Evolutionary conservation across 1,140 invertebrate genomes (phyloP).

Genomic region (Drosophila repletoides): DNA sequence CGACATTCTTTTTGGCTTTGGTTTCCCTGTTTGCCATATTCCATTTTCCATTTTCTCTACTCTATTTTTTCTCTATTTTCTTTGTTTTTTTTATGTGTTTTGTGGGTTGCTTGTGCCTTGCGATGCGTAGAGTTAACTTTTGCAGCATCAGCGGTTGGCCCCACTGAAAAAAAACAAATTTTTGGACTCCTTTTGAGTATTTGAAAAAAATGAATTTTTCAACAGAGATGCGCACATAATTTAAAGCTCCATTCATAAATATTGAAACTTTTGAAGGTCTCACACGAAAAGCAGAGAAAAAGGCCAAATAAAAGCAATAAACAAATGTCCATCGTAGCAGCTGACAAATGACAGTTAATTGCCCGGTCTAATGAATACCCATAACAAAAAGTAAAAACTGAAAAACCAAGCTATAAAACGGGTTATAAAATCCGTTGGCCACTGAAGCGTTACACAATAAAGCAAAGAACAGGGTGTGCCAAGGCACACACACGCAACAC

Average conservation of each 20-base stretch:
- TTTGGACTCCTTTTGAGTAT: neutral
- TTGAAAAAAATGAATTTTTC: constrained; percentile 21
- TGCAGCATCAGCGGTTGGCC: constrained; percentile 23
- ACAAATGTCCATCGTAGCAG: constrained; percentile 37
- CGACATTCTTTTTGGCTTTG: neutral
- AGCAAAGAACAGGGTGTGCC: constrained; percentile 56
- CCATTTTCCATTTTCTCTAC: neutral
- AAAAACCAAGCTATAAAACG: constrained; percentile 37
- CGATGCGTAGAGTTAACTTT: constrained; percentile 27
- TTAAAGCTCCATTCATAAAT: constrained; percentile 22
- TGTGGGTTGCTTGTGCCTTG: neutral
- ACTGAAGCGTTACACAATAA: constrained; percentile 30
- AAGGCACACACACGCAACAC: constrained; percentile 36
- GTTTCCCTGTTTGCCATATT: constrained; percentile 5
- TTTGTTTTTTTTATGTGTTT: neutral
- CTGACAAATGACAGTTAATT: constrained; percentile 78
- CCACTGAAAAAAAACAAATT: constrained; percentile 17
- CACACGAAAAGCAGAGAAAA: neutral
- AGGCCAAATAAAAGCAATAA: neutral
- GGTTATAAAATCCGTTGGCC: constrained; percentile 57
- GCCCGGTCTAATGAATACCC: constrained; percentile 57
- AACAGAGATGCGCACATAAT: constrained; percentile 4
- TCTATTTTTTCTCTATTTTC: neutral
- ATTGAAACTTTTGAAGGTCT: neutral
- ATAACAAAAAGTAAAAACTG: constrained; percentile 19